A percentile compares a stretch with the other conserved stretches of the same genome.
Conservation (phyloP, 2,113 vertebrate genomes). For the Macaca nemestrina region DNA sequence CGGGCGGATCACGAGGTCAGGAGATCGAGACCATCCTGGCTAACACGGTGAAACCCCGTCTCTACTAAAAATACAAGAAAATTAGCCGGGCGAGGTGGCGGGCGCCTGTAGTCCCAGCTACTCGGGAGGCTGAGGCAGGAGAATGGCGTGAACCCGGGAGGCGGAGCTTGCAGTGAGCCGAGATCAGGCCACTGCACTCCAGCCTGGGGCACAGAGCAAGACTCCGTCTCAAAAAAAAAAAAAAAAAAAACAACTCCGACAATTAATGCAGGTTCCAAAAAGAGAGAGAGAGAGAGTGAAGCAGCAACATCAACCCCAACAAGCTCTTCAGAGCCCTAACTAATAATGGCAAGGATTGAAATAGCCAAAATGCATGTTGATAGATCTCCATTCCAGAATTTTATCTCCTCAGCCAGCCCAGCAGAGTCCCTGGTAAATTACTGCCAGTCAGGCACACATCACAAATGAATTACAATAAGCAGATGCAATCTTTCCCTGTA, state of each 20-base stretch:
- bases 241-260: background rate
- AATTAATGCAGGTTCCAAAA: background rate
- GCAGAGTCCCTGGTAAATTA: slow-evolving; percentile 52
- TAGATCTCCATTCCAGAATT: slow-evolving; percentile 40
- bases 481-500: slow-evolving; percentile 41
- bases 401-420: slow-evolving; percentile 36
- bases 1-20: too few relatives aligned
- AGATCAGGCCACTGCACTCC: too few relatives aligned
- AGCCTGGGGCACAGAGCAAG: too few relatives aligned
- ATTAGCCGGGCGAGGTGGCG: too few relatives aligned
- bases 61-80: too few relatives aligned
- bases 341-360: background rate
- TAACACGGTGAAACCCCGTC: too few relatives aligned
- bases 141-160: too few relatives aligned
- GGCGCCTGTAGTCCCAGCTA: too few relatives aligned
- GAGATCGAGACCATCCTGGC: too few relatives aligned
- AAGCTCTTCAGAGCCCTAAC: background rate
- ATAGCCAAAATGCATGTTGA: slow-evolving; percentile 26
- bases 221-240: too few relatives aligned
- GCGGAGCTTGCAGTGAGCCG: too few relatives aligned
- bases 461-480: slow-evolving; percentile 70
- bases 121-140: too few relatives aligned
- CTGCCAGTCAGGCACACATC: slow-evolving; percentile 5
- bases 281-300: background rate
- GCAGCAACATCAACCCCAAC: background rate